phyloP scores from a whole-genome alignment of 64 coral and sea anemone species.

The Trachythela sp. region DNA sequence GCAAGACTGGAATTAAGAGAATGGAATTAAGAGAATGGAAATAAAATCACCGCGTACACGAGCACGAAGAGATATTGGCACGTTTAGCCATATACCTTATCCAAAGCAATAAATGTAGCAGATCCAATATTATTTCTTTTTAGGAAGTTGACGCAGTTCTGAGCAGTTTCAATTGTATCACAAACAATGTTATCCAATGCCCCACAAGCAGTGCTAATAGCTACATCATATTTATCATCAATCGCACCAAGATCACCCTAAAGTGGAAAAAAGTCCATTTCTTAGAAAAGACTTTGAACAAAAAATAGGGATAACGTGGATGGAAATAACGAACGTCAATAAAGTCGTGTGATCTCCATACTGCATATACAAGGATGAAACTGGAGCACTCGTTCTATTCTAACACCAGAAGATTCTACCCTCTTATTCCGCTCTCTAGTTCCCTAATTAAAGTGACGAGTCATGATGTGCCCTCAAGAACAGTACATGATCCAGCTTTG shows the following conservation, averaged over 20 bases:
- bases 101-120: constrained; percentile 88
- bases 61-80: too few relatives aligned
- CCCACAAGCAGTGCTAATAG: constrained; percentile 93
- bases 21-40: too few relatives aligned
- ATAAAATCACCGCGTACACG: too few relatives aligned
- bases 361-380: not conserved
- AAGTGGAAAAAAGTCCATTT: not conserved
- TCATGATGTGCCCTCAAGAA: too few relatives aligned
- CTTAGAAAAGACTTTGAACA: not conserved
- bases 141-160: constrained; percentile 79
- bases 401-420: too few relatives aligned
- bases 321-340: not conserved
- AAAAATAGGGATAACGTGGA: too few relatives aligned
- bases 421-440: too few relatives aligned
- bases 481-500: too few relatives aligned
- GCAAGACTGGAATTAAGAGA: too few relatives aligned
- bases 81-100: constrained; percentile 59
- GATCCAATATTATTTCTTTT: constrained; percentile 77
- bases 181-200: constrained; percentile 93
- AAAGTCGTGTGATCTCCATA: not conserved
- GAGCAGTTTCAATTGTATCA: constrained; percentile 94
- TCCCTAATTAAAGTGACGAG: too few relatives aligned
- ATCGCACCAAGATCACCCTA: constrained; percentile 98
- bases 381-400: not conserved
- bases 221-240: constrained; percentile 98